These are phyloP conservation scores for Psix sp. DNA, from an alignment of 1,140 invertebrate species.

Conservation along the genomic window DNA sequence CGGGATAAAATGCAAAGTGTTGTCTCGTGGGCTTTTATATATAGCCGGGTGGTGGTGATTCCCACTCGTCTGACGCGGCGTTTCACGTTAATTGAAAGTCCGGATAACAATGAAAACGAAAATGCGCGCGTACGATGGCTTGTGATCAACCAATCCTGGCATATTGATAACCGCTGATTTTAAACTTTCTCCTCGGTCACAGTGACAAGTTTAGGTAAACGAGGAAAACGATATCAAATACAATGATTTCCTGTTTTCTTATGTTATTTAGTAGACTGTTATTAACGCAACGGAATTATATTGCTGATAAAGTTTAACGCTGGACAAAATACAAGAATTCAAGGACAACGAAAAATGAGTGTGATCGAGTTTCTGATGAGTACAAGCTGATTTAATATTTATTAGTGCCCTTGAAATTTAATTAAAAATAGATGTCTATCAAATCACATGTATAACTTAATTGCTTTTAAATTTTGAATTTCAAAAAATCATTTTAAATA, in stretches of 20 bases:
- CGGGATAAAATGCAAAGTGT: slow-evolving; percentile 21
- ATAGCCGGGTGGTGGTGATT: slow-evolving; percentile 7
- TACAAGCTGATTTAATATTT: too few species aligned
- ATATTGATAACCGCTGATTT: slow-evolving; percentile 20
- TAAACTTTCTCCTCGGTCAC: slow-evolving; percentile 26
- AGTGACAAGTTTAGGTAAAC: slow-evolving; percentile 18
- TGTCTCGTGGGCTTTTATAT: slow-evolving; percentile 16
- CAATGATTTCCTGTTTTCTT: slow-evolving; percentile 1
- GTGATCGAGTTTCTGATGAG: too few species aligned
- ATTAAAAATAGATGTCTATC: too few species aligned
- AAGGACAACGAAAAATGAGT: too few species aligned
- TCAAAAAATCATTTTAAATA: too few species aligned
- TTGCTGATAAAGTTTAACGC: neutral
- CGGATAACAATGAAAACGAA: slow-evolving; percentile 41
- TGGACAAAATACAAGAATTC: too few species aligned
- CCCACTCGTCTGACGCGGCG: slow-evolving; percentile 16
- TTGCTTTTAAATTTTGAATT: too few species aligned
- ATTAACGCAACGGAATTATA: neutral
- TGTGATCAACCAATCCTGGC: slow-evolving; percentile 22
- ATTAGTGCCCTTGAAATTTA: too few species aligned
- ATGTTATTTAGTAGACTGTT: neutral
- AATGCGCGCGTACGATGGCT: slow-evolving; percentile 12
- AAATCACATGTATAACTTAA: too few species aligned
- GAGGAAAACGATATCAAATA: slow-evolving; percentile 22
- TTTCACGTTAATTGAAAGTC: slow-evolving; percentile 46